Conservation (phyloP, 2,113 vertebrate species). For the Tylochromis polylepis region DNA sequence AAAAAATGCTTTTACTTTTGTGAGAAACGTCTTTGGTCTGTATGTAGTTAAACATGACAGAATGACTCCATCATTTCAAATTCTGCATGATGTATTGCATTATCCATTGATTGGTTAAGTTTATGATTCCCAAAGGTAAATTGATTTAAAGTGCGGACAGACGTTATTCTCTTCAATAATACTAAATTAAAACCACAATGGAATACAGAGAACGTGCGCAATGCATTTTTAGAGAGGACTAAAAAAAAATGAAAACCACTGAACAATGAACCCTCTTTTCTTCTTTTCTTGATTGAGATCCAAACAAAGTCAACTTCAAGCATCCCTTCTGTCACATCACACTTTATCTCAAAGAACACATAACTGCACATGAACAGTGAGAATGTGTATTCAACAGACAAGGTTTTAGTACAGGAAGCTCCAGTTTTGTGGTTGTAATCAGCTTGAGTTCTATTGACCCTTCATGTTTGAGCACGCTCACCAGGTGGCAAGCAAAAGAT, state of each 20-base stretch:
- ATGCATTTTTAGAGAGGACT: accelerated
- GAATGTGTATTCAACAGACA: background rate
- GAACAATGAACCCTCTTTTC: background rate
- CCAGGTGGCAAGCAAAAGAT: background rate
- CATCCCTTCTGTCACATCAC: background rate
- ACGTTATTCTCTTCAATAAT: background rate
- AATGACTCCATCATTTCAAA: background rate
- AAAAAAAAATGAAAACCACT: background rate
- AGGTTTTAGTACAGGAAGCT: background rate
- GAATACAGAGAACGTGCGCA: background rate
- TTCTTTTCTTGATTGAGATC: background rate
- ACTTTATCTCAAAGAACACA: background rate
- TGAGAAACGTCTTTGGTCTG: background rate
- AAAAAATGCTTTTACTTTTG: background rate
- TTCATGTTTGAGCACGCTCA: background rate
- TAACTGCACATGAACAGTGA: background rate
- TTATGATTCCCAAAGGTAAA: background rate
- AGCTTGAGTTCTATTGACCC: background rate
- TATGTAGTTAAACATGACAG: background rate
- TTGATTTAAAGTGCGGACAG: background rate
- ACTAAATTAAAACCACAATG: accelerated
- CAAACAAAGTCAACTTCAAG: background rate
- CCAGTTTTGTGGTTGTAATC: background rate
- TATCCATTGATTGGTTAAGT: background rate
- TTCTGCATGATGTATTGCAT: background rate